Conservation (phyloP, 2,888 invertebrate genomes). For the Augiades crinisus region DNA sequence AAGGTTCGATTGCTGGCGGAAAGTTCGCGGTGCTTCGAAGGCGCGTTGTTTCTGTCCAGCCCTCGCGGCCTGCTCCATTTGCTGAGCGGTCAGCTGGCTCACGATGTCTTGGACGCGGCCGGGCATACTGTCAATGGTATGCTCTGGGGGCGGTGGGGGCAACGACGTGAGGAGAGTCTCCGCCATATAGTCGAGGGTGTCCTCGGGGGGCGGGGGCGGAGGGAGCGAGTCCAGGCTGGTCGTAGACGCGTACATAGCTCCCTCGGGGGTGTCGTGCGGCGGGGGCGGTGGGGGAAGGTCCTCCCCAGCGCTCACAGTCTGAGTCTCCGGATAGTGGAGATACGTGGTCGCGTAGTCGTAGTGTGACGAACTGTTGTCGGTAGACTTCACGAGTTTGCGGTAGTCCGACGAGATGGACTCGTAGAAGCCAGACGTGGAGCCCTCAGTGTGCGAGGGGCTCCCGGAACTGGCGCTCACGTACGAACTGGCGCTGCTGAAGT, state of each 20-base stretch:
- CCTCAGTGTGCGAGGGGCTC: conserved; percentile 41
- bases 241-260: conserved; percentile 86
- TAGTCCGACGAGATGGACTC: conserved; percentile 54
- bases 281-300: conserved; percentile 86
- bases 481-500: conserved; percentile 45
- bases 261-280: conserved; percentile 77
- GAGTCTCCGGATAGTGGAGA: conserved; percentile 1
- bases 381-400: conserved; percentile 53
- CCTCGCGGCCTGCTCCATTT: conserved; percentile 58
- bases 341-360: conserved; percentile 49
- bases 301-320: conserved; percentile 42
- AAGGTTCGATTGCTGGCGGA: conserved; percentile 80
- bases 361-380: conserved; percentile 45
- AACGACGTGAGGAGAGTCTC: conserved; percentile 86
- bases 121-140: conserved; percentile 59
- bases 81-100: conserved; percentile 61
- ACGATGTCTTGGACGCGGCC: conserved; percentile 71
- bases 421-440: conserved; percentile 52
- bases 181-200: conserved; percentile 74
- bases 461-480: conserved; percentile 41
- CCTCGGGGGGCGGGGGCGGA: conserved; percentile 86
- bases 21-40: conserved; percentile 58
- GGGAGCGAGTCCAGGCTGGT: conserved; percentile 90
- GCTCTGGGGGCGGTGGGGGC: conserved; percentile 87
- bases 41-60: conserved; percentile 62